These are phyloP conservation scores for Oncorhynchus kisutch DNA, from an alignment of 2,113 vertebrate genomes.

Conservation along the genomic window DNA sequence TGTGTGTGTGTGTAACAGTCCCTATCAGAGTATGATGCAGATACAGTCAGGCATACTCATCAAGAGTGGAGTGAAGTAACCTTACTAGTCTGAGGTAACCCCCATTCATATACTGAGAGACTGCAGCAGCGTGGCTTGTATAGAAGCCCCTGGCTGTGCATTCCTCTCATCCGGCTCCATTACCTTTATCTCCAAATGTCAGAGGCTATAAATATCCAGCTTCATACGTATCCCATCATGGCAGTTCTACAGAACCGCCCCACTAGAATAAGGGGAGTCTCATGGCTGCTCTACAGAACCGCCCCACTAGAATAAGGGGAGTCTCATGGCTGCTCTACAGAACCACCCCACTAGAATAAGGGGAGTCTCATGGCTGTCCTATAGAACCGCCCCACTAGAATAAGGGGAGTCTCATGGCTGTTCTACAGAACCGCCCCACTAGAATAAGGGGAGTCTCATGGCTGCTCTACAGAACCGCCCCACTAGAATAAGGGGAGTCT, in stretches of 20 bases:
- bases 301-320: not conserved
- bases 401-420: not conserved
- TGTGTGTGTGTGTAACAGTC: not conserved
- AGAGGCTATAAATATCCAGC: conserved; percentile 54
- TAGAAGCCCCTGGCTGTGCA: conserved; percentile 30
- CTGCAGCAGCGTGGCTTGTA: not conserved
- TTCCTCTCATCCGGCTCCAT: conserved; percentile 39
- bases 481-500: not conserved
- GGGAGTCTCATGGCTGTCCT: not conserved
- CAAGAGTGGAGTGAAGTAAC: conserved; percentile 39
- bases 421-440: not conserved
- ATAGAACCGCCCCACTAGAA: not conserved
- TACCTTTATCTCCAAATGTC: conserved; percentile 61
- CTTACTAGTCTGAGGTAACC: conserved; percentile 8
- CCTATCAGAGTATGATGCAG: conserved; percentile 15
- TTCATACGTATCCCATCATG: conserved; percentile 50
- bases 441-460: not conserved
- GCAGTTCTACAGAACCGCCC: conserved; percentile 17
- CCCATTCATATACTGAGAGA: no score
- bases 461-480: not conserved
- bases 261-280: not conserved
- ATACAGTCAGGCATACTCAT: conserved; percentile 9
- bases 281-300: no score
- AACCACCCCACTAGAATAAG: not conserved
- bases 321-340: no score